Base-by-base conservation (phyloP, 2,888 invertebrate species). In the Byasa hedistus region DNA sequence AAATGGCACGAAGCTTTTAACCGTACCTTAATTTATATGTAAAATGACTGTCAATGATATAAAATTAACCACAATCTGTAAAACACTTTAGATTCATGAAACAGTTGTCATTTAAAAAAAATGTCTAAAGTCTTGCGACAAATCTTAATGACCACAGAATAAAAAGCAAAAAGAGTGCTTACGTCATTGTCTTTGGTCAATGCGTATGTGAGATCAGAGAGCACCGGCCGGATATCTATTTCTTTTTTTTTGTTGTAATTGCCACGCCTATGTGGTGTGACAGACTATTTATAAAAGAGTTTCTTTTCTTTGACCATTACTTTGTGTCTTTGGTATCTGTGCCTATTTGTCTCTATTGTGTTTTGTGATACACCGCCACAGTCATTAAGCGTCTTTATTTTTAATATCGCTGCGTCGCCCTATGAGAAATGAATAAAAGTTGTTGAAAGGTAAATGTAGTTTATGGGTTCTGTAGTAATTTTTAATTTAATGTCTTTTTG, bases 271-370 rank as follows among this genome's bases (percentile, higher is more conserved):
- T 64, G 63, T 60, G 23, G 52, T 57, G 62, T 63, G 62, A 66
- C 62, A 66, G 64, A 67, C 67, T 67, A 67, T 67, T 67, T 63
- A 67, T 64, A 64, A 67, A 67, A 60, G 67, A 22, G 62, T 62
- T 62, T 67, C 67, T 67, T 67, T 60, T 63, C 67, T 57, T 60
- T 64, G 67, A 64, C 64, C 67, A 67, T 67, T 64, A 60, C 67
- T 67, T 64, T 67, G 64, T 64, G 64, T 62, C 67, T 67, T 67
- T 64, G 52, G 60, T 67, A 66, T 67, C 64, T 67, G 56, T 60
- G 63, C 52, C 64, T 67, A 64, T 67, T 67, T 67, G 67, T 67
- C 67, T 67, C 64, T 64, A 67, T 67, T 67, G 67, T 67, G 67
- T 67, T 59, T 60, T 64, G 61, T 67, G 67, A 67, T 67, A 67